A percentile compares a stretch with the other conserved stretches of the same genome.
These are phyloP conservation scores for Podocnemis expansa DNA, from an alignment of 2,113 vertebrate genomes.

Conservation along the genomic window DNA sequence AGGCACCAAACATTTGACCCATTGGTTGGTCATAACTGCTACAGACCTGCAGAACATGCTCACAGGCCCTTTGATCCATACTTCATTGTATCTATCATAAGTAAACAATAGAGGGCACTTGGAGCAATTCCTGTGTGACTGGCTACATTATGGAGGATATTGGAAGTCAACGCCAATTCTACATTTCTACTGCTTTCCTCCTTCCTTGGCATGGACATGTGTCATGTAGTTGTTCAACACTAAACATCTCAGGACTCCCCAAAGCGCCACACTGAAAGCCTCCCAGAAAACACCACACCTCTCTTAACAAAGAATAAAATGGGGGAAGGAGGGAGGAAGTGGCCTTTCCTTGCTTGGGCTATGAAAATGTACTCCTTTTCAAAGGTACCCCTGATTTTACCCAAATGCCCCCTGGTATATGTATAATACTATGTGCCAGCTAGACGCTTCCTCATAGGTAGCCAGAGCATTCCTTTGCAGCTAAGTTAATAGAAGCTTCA, in stretches of 20 bases:
- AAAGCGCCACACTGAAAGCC: background rate
- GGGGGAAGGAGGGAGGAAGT: background rate
- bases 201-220: background rate
- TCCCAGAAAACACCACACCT: background rate
- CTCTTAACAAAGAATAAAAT: background rate
- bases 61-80: rapidly evolving
- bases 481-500: background rate
- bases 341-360: background rate
- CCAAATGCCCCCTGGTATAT: background rate
- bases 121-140: background rate
- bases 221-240: background rate
- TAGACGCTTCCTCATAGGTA: background rate
- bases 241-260: background rate
- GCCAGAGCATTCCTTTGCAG: background rate
- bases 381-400: background rate
- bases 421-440: background rate
- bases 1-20: background rate
- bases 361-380: background rate
- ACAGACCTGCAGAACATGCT: background rate
- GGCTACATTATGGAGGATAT: rapidly evolving
- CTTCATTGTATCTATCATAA: background rate
- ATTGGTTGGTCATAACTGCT: background rate
- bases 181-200: rapidly evolving
- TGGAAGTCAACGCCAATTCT: rapidly evolving
- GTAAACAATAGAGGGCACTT: background rate